Percentiles rank a stretch among this genome's conserved stretches.
Evolutionary conservation across 2,888 invertebrate genomes (phyloP).

Genomic region (Margaritifera margaritifera): DNA sequence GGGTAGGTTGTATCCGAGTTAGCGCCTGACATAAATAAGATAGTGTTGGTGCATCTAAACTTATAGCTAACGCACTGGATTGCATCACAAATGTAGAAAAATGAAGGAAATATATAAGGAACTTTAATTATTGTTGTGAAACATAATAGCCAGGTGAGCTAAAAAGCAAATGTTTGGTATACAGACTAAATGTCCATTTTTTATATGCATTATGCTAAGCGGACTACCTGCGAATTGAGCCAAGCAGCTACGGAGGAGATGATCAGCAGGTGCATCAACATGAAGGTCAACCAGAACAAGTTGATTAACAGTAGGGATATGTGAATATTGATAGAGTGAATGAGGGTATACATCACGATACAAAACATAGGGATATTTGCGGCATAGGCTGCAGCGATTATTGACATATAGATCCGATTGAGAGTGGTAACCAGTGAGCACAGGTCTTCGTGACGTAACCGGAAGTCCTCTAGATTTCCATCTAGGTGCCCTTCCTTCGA

Average conservation of each 20-base stretch:
- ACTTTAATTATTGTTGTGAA: too few species aligned
- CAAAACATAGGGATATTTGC: slow-evolving; percentile 47
- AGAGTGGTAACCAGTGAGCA: slow-evolving; percentile 33
- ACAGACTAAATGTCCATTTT: too few species aligned
- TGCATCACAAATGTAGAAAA: too few species aligned
- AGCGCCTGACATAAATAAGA: too few species aligned
- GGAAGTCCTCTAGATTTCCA: slow-evolving; percentile 47
- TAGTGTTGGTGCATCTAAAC: too few species aligned
- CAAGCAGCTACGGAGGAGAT: slow-evolving; percentile 39
- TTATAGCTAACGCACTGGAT: too few species aligned
- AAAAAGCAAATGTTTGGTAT: too few species aligned
- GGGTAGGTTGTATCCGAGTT: too few species aligned
- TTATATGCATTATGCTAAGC: too few species aligned
- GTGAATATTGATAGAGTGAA: slow-evolving; percentile 34
- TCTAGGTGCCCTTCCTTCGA: slow-evolving; percentile 20
- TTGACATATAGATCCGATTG: slow-evolving; percentile 36
- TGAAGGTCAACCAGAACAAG: slow-evolving; percentile 43
- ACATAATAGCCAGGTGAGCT: too few species aligned
- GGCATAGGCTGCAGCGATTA: slow-evolving; percentile 34
- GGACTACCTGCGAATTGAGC: slow-evolving; percentile 42
- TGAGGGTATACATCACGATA: slow-evolving; percentile 40
- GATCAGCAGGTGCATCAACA: slow-evolving; percentile 40
- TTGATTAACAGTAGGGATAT: slow-evolving; percentile 36
- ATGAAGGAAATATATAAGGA: too few species aligned
- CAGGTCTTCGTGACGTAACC: slow-evolving; percentile 51